Evolutionary conservation across 2,797 vertebrate genomes (phyloP).

Genomic region (Furcifer pardalis): DNA sequence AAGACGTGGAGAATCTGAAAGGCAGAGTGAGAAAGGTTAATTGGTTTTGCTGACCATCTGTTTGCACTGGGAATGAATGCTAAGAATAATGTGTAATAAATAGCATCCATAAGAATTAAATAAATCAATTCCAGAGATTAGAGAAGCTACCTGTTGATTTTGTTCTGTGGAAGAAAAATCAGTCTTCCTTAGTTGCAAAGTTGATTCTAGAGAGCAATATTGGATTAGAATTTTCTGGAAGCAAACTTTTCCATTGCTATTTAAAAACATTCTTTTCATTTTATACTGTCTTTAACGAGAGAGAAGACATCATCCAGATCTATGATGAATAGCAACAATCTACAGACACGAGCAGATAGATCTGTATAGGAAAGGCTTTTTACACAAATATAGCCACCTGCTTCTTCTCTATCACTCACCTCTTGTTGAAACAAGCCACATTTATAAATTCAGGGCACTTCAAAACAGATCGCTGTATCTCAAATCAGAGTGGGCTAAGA

Average conservation of each 20-base stretch:
- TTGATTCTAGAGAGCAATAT: conserved; percentile 38
- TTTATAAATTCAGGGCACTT: neutral
- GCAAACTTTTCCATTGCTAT: conserved; percentile 29
- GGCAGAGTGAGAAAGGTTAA: conserved; percentile 83
- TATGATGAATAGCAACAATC: neutral
- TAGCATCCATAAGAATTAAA: conserved; percentile 73
- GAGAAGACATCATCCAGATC: neutral
- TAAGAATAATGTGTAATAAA: conserved; percentile 73
- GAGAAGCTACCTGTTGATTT: conserved; percentile 71
- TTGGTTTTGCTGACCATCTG: conserved; percentile 88
- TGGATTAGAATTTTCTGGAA: conserved; percentile 37
- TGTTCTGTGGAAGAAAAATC: conserved; percentile 60
- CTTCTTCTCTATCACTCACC: neutral
- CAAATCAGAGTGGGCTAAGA: neutral
- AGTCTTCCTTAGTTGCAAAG: conserved; percentile 36
- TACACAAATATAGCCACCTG: neutral
- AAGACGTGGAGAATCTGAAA: conserved; percentile 65
- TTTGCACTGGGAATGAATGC: conserved; percentile 70
- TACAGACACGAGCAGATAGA: neutral
- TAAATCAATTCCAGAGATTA: conserved; percentile 71
- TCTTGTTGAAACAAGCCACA: neutral
- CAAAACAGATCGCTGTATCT: neutral
- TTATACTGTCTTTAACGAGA: conserved; percentile 6
- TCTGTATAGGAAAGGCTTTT: neutral
- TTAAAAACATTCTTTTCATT: neutral